Evolutionary conservation across 2,888 invertebrate genomes (phyloP).

Genomic region (Polia nebulosa): DNA sequence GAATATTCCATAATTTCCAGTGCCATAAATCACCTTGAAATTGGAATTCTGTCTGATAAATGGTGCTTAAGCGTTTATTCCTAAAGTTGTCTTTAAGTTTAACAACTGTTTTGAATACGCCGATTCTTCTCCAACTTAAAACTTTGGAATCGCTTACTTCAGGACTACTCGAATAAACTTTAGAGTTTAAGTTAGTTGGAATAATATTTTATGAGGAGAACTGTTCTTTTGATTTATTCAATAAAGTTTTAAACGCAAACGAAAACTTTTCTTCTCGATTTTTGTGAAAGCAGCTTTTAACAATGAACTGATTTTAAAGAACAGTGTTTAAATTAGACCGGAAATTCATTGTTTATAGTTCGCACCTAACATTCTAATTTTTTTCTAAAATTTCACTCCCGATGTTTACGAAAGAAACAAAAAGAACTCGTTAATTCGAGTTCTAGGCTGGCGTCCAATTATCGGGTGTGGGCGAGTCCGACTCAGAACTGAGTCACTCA

Average conservation of each 20-base stretch:
- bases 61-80: constrained; percentile 52
- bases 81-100: constrained; percentile 52
- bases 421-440: constrained; percentile 81
- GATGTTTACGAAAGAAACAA: constrained; percentile 69
- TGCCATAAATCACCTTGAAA: constrained; percentile 48
- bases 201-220: constrained; percentile 55
- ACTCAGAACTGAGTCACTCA: constrained; percentile 79
- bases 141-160: constrained; percentile 50
- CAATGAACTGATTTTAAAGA: not conserved
- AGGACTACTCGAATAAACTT: constrained; percentile 40
- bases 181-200: constrained; percentile 34
- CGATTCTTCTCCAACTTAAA: constrained; percentile 49
- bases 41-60: constrained; percentile 46
- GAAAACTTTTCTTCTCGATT: constrained; percentile 36
- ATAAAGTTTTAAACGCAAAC: constrained; percentile 20
- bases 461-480: constrained; percentile 80
- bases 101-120: constrained; percentile 58
- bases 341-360: constrained; percentile 43
- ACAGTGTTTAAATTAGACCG: constrained; percentile 35
- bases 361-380: constrained; percentile 60
- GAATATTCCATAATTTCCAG: constrained; percentile 18
- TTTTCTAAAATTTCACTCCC: constrained; percentile 73
- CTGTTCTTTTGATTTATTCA: constrained; percentile 54
- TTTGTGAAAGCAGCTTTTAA: constrained; percentile 3
- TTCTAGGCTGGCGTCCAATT: constrained; percentile 86